Conservation (phyloP, 2,113 vertebrate genomes). For the Archilochus colubris region DNA sequence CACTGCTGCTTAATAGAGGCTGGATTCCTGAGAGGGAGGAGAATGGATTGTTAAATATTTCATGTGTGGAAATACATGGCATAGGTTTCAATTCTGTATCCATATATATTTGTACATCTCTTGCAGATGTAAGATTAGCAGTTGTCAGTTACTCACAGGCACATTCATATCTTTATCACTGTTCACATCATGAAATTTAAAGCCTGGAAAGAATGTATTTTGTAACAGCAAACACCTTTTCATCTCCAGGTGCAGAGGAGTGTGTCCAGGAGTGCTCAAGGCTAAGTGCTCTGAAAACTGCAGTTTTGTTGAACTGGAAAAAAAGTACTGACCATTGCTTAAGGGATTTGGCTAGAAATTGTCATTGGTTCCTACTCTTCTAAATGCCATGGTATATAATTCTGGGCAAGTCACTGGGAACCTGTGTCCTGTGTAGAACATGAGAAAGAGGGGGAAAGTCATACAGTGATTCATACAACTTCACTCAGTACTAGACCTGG, state of each 20-base stretch:
- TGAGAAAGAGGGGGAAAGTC: neutral
- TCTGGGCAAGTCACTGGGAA: neutral
- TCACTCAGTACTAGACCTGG: neutral
- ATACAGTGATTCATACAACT: neutral
- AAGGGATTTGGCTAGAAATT: neutral
- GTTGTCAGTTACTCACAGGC: slow-evolving; percentile 12
- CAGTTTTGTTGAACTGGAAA: neutral
- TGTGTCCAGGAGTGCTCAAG: neutral
- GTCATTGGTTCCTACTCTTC: neutral
- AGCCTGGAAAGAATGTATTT: slow-evolving; percentile 35
- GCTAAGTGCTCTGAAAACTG: neutral
- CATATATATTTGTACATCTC: neutral
- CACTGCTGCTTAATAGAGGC: neutral
- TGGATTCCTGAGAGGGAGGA: neutral
- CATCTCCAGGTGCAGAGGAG: slow-evolving; percentile 15
- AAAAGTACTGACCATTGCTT: neutral
- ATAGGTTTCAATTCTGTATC: neutral
- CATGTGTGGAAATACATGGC: neutral
- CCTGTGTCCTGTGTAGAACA: neutral
- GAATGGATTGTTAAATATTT: neutral
- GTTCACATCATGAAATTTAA: slow-evolving; percentile 37
- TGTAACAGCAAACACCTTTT: slow-evolving; percentile 1
- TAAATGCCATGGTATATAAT: neutral
- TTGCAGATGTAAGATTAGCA: neutral
- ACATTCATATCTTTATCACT: slow-evolving; percentile 33